Conservation (phyloP, 2,888 invertebrate genomes). For the Acanthosoma haemorrhoidale region DNA sequence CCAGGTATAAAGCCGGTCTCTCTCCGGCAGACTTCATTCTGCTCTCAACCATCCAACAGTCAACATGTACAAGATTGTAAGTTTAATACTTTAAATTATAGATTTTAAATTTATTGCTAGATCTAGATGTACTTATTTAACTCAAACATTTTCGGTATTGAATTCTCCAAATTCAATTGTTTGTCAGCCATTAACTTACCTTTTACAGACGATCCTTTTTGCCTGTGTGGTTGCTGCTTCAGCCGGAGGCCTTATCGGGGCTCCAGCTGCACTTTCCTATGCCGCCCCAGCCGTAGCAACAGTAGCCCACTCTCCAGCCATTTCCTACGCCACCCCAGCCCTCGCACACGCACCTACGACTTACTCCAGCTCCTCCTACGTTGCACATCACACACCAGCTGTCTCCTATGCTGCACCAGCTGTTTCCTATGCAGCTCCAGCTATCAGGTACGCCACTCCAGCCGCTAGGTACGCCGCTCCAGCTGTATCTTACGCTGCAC, state of each 20-base stretch:
- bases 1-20: not conserved
- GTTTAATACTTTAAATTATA: not conserved
- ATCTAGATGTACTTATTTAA: too few relatives aligned
- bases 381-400: constrained; percentile 27
- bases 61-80: constrained; percentile 7
- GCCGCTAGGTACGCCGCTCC: constrained; percentile 36
- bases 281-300: constrained; percentile 45
- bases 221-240: constrained; percentile 46
- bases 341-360: constrained; percentile 46
- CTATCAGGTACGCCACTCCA: constrained; percentile 34
- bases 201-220: constrained; percentile 45
- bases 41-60: not conserved
- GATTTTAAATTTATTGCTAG: not conserved
- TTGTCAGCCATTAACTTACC: not conserved
- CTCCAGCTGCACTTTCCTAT: constrained; percentile 47
- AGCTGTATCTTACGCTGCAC: not conserved
- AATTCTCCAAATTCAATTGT: too few relatives aligned
- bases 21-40: not conserved
- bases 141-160: too few relatives aligned
- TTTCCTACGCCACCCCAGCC: constrained; percentile 43
- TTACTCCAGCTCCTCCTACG: constrained; percentile 43
- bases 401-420: constrained; percentile 40
- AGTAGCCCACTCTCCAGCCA: constrained; percentile 46
- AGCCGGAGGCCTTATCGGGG: constrained; percentile 44
- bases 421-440: constrained; percentile 42